Evolutionary conservation across 1,140 invertebrate species (phyloP), one percentile per base, ranked within the genome.

Genomic region (Hormaphis cornu): DNA sequence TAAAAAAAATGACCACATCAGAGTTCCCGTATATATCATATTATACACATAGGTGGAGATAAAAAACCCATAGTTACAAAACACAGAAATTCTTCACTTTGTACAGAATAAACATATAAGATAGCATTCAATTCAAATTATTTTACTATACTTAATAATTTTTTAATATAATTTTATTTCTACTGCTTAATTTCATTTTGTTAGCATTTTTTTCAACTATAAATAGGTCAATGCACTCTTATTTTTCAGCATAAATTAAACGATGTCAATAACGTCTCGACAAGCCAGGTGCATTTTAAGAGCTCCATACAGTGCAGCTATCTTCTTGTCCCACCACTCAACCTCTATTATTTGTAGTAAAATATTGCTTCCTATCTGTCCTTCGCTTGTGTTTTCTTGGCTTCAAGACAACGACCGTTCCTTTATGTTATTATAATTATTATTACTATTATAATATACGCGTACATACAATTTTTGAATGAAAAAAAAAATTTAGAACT

Each of bases 161-260:
- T 33, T 33, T 33, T 33, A 33, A 33, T 6, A 6, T 33, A 33
- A 33, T 6, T 33, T 6, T 6, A 33, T 33, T 50, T 2, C 28
- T 66, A 66, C 35, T 66, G 35, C 6, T 50, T 30, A 20, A 3
- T 33, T 42, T 28, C 4, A 3, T 63, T 44, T 46, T 46, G 1
- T 10, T 14, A 12, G 14, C 52, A 20, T 14, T 58, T 22, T 18
- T 44, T 37, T 30, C 58, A 44, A 30, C 16, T 40, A 26, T 30
- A 48, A 66, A 18, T 50, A 20, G 30, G 50, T 48, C n/a, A n/a
- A 30, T 48, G 50, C 48, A 50, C 42, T 16, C 28, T 66, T 50
- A 66, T 66, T 2, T 10, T 66, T 66, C 20, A n/a, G 61, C 42
- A 66, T 66, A 66, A 66, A 66, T 66, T 66, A 66, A 66, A 50